These are phyloP conservation scores for Ostrea edulis DNA, from an alignment of 1,140 invertebrate genomes.

Conservation along the genomic window DNA sequence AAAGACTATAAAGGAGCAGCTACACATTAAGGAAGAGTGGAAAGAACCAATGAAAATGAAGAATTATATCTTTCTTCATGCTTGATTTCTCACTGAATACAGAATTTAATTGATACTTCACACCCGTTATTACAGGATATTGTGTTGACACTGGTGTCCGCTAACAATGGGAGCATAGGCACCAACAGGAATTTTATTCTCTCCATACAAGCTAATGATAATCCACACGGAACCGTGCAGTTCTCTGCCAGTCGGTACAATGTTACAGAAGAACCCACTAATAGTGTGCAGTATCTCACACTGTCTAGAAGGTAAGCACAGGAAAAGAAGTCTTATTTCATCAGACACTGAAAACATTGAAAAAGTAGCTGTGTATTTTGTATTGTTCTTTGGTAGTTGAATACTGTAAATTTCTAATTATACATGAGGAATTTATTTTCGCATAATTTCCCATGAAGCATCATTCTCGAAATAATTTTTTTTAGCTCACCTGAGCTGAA, in stretches of 20 bases:
- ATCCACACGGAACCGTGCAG: slow-evolving; percentile 74
- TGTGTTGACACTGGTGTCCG: slow-evolving; percentile 64
- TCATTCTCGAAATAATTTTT: too few species aligned
- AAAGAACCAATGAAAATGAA: too few species aligned
- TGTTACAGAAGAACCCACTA: slow-evolving; percentile 61
- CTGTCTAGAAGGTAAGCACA: slow-evolving; percentile 66
- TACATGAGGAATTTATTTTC: too few species aligned
- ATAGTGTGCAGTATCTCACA: slow-evolving; percentile 62
- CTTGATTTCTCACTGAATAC: too few species aligned
- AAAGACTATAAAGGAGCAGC: background rate
- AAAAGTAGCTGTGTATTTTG: background rate
- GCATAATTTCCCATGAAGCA: too few species aligned
- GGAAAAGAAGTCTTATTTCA: background rate
- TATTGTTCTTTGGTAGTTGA: background rate
- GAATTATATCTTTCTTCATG: too few species aligned
- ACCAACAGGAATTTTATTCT: slow-evolving; percentile 65
- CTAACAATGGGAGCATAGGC: slow-evolving; percentile 68
- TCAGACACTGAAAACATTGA: background rate
- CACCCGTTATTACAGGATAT: slow-evolving; percentile 67
- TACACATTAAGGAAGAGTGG: too few species aligned
- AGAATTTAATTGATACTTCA: too few species aligned
- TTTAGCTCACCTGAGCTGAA: too few species aligned
- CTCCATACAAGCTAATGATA: slow-evolving; percentile 75
- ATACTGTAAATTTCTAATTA: too few species aligned
- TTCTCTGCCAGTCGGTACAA: slow-evolving; percentile 60